A percentile compares a stretch with the other conserved stretches of the same genome.
Evolutionary conservation across 2,888 invertebrate genomes (phyloP).

Genomic region (Escarpia spicata): DNA sequence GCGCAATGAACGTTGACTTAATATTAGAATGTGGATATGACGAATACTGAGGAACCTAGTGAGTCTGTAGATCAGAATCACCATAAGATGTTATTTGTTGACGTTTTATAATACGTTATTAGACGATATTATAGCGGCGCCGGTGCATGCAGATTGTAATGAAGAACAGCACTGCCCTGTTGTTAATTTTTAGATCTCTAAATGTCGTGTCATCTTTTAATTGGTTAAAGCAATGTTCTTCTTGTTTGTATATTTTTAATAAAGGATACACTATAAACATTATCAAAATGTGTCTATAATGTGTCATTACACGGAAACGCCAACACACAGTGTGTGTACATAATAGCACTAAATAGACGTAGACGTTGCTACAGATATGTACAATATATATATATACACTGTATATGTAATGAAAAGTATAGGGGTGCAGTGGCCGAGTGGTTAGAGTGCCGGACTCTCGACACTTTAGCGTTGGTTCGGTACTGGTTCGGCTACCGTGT

Average conservation of each 20-base stretch:
- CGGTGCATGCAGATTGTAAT: not conserved
- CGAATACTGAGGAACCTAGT: too few relatives aligned
- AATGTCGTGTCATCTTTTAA: not conserved
- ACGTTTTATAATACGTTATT: not conserved
- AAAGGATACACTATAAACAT: not conserved
- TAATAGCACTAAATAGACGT: not conserved
- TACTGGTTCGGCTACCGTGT: too few relatives aligned
- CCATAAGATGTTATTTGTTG: not conserved
- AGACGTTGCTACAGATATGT: too few relatives aligned
- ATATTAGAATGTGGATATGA: too few relatives aligned
- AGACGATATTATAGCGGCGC: not conserved
- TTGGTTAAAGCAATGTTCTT: not conserved
- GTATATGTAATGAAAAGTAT: too few relatives aligned
- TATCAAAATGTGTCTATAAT: not conserved
- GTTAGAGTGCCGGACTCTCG: too few relatives aligned
- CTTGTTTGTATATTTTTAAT: constrained; percentile 1
- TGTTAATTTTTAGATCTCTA: not conserved
- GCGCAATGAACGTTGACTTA: too few relatives aligned
- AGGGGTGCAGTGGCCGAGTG: too few relatives aligned
- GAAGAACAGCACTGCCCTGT: not conserved
- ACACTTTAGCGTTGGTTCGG: too few relatives aligned
- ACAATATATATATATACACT: too few relatives aligned
- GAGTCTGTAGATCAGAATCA: too few relatives aligned
- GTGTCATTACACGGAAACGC: not conserved
- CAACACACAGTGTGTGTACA: not conserved